A percentile compares a stretch with the other conserved stretches of the same genome.
Evolutionary conservation across 2,113 vertebrate species (phyloP).

Genomic region (Illadopsis cleaveri): DNA sequence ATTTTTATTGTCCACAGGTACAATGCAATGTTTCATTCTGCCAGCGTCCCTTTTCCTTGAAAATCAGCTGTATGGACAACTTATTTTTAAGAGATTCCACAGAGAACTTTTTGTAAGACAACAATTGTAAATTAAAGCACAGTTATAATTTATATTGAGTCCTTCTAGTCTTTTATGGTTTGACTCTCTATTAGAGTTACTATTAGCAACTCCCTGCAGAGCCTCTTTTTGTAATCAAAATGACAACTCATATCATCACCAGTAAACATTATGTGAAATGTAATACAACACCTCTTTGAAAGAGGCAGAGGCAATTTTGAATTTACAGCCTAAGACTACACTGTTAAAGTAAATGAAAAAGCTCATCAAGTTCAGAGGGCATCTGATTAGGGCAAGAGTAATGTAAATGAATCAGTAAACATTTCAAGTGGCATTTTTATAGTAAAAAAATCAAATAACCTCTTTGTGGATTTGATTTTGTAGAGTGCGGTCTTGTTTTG

Average conservation of each 20-base stretch:
- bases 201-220: constrained; percentile 48
- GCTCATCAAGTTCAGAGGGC: not conserved
- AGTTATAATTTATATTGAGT: constrained; percentile 21
- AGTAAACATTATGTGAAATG: constrained; percentile 9
- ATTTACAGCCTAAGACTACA: not conserved
- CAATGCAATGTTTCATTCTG: not conserved
- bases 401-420: not conserved
- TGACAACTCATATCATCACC: constrained; percentile 28
- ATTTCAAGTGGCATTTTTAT: not conserved
- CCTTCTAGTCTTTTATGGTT: not conserved
- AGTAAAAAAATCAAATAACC: not conserved
- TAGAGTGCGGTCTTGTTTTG: not conserved
- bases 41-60: not conserved
- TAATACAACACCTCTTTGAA: not conserved
- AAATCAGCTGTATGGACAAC: not conserved
- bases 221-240: constrained; percentile 31
- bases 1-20: not conserved
- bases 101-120: constrained; percentile 35
- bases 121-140: constrained; percentile 45
- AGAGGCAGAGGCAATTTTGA: not conserved
- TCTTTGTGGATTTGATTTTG: not conserved
- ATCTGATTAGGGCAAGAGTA: not conserved
- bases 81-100: constrained; percentile 21
- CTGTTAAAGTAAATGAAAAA: not conserved
- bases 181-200: constrained; percentile 22